Percentiles rank a stretch among this genome's conserved stretches.
Conservation (phyloP, 2,888 invertebrate genomes). For the Clunio marinus region DNA sequence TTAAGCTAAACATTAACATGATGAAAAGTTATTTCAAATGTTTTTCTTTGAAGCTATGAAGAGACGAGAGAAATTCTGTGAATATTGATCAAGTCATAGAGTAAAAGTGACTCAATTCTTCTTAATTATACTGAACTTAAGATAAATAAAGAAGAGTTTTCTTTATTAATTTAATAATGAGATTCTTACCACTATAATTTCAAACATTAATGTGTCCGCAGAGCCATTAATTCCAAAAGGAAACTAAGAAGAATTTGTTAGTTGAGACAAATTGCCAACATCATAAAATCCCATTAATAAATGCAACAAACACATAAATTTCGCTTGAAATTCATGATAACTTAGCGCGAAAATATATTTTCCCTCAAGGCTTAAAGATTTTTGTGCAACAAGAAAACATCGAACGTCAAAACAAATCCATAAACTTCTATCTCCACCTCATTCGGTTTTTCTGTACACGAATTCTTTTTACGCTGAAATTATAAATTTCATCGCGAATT, state of each 20-base stretch:
- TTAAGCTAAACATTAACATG: too few relatives aligned
- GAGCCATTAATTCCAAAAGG: constrained; percentile 1
- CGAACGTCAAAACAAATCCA: neutral
- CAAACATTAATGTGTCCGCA: neutral
- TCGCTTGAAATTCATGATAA: neutral
- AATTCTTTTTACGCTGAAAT: too few relatives aligned
- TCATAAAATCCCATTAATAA: constrained; percentile 8
- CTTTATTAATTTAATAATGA: too few relatives aligned
- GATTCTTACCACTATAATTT: too few relatives aligned
- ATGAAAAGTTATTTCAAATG: too few relatives aligned
- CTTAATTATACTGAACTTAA: too few relatives aligned
- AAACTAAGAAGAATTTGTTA: neutral
- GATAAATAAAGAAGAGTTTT: neutral
- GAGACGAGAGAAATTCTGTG: too few relatives aligned
- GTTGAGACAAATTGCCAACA: constrained; percentile 9
- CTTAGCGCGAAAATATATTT: constrained; percentile 3
- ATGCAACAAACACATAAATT: constrained; percentile 20
- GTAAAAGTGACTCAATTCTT: too few relatives aligned
- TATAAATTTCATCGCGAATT: neutral
- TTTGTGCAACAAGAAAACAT: neutral
- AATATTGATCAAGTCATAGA: too few relatives aligned
- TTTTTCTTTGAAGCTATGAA: too few relatives aligned
- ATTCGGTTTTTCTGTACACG: too few relatives aligned
- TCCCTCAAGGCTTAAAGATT: neutral
- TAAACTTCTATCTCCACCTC: too few relatives aligned